Conservation (phyloP, 2,797 vertebrate genomes). For the Anas flavirostris region DNA sequence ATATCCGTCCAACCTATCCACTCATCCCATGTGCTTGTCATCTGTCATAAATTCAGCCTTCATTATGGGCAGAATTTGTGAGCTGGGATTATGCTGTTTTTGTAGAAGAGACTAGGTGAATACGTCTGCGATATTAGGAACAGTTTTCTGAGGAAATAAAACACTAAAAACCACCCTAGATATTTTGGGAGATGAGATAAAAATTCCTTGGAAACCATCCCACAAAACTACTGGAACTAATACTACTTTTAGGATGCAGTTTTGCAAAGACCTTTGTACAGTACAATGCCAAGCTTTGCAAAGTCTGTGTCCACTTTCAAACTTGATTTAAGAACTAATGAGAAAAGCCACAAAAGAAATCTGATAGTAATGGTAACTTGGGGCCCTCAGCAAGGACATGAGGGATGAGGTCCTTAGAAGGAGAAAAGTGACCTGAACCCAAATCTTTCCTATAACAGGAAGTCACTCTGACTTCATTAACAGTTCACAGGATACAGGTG, state of each 20-base stretch:
- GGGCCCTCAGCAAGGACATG: background rate
- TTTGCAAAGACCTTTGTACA: background rate
- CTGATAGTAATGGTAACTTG: background rate
- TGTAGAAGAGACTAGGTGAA: background rate
- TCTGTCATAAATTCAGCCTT: background rate
- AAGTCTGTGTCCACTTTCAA: background rate
- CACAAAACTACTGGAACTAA: background rate
- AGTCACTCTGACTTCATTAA: background rate
- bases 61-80: background rate
- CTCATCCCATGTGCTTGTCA: background rate
- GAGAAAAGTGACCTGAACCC: background rate
- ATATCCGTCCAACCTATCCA: background rate
- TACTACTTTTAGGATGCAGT: background rate
- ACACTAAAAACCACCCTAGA: background rate
- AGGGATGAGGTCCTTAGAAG: background rate
- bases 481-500: constrained; percentile 34
- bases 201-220: background rate
- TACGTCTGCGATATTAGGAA: background rate
- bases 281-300: fast-evolving
- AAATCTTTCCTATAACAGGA: background rate
- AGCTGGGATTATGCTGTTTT: background rate
- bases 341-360: background rate
- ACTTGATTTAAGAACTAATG: background rate
- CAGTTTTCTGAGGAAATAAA: background rate
- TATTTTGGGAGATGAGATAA: background rate